phyloP scores from a whole-genome alignment of 2,797 vertebrate species.

The Oophaga sylvatica region DNA sequence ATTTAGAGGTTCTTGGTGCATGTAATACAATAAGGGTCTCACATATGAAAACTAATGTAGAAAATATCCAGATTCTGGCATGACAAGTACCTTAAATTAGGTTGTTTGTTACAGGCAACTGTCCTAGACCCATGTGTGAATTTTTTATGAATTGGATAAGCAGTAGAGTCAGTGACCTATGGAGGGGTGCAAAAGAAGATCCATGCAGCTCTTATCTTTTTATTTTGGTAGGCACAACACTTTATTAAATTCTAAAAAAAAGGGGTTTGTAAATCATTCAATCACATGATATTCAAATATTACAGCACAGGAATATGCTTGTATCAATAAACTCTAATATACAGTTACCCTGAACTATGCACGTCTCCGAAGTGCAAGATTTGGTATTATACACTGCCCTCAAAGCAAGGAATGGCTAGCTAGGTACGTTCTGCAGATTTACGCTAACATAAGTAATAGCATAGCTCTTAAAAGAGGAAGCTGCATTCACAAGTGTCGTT shows the following conservation, averaged over 20 bases:
- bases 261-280: neutral
- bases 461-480: conserved; percentile 16
- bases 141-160: neutral
- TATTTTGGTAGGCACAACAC: neutral
- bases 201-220: neutral
- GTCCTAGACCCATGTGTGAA: neutral
- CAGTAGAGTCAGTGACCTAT: neutral
- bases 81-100: neutral
- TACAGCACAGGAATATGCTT: neutral
- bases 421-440: neutral
- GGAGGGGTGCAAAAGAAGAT: neutral
- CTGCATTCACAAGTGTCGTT: neutral
- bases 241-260: neutral
- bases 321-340: conserved; percentile 30
- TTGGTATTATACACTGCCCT: conserved; percentile 27
- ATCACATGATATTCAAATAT: neutral
- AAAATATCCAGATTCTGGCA: neutral
- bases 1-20: neutral
- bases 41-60: neutral
- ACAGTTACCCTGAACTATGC: conserved; percentile 23
- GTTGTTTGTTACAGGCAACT: neutral
- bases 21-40: neutral
- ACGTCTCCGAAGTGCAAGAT: conserved; percentile 21
- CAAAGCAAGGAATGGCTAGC: conserved; percentile 11
- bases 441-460: neutral